Conservation (phyloP, 2,888 invertebrate genomes). For the Antitype chi region DNA sequence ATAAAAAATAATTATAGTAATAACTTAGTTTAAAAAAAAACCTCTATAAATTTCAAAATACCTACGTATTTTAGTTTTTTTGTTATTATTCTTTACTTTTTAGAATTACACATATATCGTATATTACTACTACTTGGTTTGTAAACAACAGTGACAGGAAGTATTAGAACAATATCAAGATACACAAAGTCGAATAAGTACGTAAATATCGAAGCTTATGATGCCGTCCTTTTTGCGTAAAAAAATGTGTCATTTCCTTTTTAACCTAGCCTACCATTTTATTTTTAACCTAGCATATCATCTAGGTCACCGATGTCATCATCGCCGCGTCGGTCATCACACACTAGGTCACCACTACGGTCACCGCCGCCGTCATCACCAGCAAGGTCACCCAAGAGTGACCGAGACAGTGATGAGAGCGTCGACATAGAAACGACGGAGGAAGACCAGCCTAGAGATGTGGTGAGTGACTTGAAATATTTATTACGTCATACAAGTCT, state of each 20-base stretch:
- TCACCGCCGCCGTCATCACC: slow-evolving; percentile 79
- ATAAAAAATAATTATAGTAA: neutral
- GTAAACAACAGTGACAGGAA: too few relatives aligned
- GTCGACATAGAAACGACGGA: slow-evolving; percentile 97
- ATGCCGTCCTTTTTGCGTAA: neutral
- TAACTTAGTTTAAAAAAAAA: too few relatives aligned
- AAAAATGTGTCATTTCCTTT: neutral
- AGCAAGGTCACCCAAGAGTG: slow-evolving; percentile 85
- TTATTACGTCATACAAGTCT: neutral
- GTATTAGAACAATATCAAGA: too few relatives aligned
- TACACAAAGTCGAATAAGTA: too few relatives aligned
- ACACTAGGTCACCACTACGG: slow-evolving; percentile 79
- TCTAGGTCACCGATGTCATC: slow-evolving; percentile 76
- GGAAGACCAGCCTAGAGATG: slow-evolving; percentile 90
- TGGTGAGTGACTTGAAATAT: slow-evolving; percentile 75
- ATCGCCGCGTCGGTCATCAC: slow-evolving; percentile 77
- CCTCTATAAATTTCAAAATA: too few relatives aligned
- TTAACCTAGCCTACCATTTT: slow-evolving; percentile 3
- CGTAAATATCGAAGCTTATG: too few relatives aligned
- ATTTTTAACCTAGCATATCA: slow-evolving; percentile 9
- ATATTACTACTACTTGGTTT: too few relatives aligned
- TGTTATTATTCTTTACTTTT: too few relatives aligned
- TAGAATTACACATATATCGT: too few relatives aligned
- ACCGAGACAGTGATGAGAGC: slow-evolving; percentile 94
- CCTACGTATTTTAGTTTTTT: too few relatives aligned